Conservation (phyloP, 2,888 invertebrate species). For the Eristalis pertinax region DNA sequence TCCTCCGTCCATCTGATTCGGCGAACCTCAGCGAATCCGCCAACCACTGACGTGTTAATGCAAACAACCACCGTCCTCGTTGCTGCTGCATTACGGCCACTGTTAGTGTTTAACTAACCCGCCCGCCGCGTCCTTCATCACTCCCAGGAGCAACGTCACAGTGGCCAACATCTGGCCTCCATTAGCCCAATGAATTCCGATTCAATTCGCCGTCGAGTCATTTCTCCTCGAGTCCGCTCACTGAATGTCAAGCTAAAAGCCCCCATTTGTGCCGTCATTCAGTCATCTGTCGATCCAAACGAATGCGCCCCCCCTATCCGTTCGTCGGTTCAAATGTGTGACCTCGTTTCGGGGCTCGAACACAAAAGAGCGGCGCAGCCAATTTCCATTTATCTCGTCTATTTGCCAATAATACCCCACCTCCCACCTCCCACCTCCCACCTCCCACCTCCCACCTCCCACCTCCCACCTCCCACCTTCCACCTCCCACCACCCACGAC, state of each 20-base stretch:
- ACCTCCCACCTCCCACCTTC: too few species aligned
- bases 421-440: background rate
- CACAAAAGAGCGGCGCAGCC: conserved; percentile 17
- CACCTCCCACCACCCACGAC: background rate
- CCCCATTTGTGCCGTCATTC: conserved; percentile 31
- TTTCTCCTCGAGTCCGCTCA: too few species aligned
- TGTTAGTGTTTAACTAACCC: background rate
- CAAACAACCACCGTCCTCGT: background rate
- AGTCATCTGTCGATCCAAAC: background rate
- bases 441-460: background rate
- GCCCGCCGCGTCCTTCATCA: background rate
- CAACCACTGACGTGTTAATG: too few species aligned
- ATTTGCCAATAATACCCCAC: conserved; percentile 17
- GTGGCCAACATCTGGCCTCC: background rate
- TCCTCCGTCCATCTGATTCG: too few species aligned
- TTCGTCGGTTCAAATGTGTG: conserved; percentile 26
- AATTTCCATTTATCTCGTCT: conserved; percentile 35
- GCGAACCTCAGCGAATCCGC: too few species aligned
- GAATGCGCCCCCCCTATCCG: conserved; percentile 15
- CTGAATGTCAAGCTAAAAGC: conserved; percentile 13
- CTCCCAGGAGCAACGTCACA: background rate
- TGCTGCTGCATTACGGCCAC: background rate
- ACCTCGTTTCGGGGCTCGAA: background rate
- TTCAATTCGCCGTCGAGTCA: background rate
- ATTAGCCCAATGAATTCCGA: background rate